Evolutionary conservation across 2,113 vertebrate species (phyloP), one percentile per base, ranked within the genome.

Genomic region (Lates calcarifer): DNA sequence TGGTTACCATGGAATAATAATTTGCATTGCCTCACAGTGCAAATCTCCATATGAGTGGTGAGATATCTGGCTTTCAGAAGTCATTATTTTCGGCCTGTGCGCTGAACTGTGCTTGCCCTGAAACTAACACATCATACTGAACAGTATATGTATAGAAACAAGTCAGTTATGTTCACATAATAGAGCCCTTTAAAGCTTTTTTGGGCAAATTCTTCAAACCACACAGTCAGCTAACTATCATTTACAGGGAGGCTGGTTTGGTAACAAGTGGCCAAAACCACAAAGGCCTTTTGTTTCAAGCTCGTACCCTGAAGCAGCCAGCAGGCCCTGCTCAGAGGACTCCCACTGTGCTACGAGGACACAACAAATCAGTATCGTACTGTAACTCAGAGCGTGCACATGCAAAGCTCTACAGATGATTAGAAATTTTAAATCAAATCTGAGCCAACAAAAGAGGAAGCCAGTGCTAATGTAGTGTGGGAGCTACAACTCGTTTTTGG

Each of bases 251-350:
- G 45, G 63, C 73, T 51, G 24, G 11, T 66, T 74, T 14, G 66
- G 45, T 74, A 51, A 78, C 69, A 60, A 77, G 67, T 18, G 35
- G 39, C 39, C 67, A 47, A 79, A 84, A 82, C 33, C 77, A 86
- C 66, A 77, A 64, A 60, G 65, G 28, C 33, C 74, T 68, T 81
- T 73, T 81, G 74, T 77, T 56, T 22, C 15, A 55, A 18, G 20
- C 20, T 62, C 63, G 74, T 63, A 26, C 28, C 39, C 55, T 8
- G 62, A 10, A 74, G 33, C 43, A 20, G 18, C 58, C 47, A 39
- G 29, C 51, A 29, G 28, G 6, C 55, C 14, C 4, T 17, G 20
- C 33, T 63, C 37, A 58, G 39, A 76, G 11, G 18, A 33, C 35
- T 64, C 22, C 0, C 35, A 37, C 18, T 5, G 0, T 20, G 14